A percentile compares a stretch with the other conserved stretches of the same genome.
Conservation (phyloP, 2,888 invertebrate genomes). For the Protonemura montana region DNA sequence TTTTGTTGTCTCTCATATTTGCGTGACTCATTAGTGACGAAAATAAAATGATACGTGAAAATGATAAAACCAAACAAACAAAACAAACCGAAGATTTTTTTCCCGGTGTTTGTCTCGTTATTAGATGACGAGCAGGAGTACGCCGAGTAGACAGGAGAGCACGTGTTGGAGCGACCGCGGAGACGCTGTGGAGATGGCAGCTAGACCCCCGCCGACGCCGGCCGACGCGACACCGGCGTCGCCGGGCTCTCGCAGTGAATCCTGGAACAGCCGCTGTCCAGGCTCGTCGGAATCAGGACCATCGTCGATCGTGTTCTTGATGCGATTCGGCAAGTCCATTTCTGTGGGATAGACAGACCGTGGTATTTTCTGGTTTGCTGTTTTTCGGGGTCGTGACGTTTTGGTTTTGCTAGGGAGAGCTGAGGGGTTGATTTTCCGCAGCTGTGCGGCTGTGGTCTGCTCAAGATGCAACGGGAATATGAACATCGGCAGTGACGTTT, state of each 20-base stretch:
- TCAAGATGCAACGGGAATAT: neutral
- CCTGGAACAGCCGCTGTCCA: slow-evolving; percentile 52
- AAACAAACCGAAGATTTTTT: neutral
- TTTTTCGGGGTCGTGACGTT: too few relatives aligned
- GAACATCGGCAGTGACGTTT: neutral
- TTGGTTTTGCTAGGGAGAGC: neutral
- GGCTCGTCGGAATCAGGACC: slow-evolving; percentile 48
- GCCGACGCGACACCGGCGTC: slow-evolving; percentile 39
- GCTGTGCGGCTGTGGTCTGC: neutral
- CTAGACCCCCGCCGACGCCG: slow-evolving; percentile 38
- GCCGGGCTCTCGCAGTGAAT: slow-evolving; percentile 52
- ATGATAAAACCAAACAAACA: neutral
- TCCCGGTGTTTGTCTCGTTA: neutral
- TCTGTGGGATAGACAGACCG: too few relatives aligned
- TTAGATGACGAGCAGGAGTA: neutral
- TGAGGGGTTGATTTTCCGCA: neutral
- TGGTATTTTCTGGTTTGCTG: too few relatives aligned
- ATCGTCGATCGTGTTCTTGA: slow-evolving; percentile 49
- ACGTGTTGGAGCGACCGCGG: neutral
- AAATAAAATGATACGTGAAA: neutral
- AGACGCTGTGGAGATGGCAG: slow-evolving; percentile 36
- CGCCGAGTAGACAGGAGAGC: slow-evolving; percentile 12
- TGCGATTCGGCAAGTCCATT: slow-evolving; percentile 52
- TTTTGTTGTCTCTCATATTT: neutral
- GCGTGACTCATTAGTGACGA: neutral